Conservation (phyloP, 2,113 vertebrate genomes). For the Puffinus mauretanicus region DNA sequence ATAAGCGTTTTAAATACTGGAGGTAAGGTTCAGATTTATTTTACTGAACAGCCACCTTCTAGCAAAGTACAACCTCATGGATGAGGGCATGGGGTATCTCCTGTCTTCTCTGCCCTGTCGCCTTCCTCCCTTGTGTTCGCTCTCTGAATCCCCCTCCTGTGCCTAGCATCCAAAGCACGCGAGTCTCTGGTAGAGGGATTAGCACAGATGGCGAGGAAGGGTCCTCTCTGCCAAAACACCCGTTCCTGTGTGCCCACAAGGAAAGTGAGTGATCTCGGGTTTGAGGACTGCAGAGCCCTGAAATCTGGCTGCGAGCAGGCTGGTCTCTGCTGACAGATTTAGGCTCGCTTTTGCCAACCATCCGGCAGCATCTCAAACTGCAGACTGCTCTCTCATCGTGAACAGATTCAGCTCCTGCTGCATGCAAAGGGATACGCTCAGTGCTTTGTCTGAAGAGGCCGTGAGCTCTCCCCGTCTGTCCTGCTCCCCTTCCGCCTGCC, state of each 20-base stretch:
- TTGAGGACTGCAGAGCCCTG: not conserved
- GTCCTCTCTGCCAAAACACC: not conserved
- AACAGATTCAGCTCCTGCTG: not conserved
- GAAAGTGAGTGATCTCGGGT: rapidly evolving
- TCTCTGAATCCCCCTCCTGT: not conserved
- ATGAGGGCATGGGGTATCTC: not conserved
- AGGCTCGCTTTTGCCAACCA: not conserved
- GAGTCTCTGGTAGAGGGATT: not conserved
- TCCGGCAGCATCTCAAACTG: not conserved
- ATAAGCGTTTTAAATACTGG: not conserved
- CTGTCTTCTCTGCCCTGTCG: not conserved
- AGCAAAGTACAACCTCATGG: not conserved
- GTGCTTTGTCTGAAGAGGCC: not conserved
- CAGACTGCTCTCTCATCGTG: rapidly evolving
- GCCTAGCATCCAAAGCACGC: not conserved
- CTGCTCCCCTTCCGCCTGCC: not conserved
- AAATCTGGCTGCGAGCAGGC: not conserved
- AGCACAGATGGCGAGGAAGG: not conserved
- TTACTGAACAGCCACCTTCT: not conserved
- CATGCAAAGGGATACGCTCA: rapidly evolving
- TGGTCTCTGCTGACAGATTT: not conserved
- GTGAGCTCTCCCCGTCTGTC: not conserved
- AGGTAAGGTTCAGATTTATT: not conserved
- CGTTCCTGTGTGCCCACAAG: not conserved
- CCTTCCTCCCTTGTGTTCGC: not conserved